A percentile compares a stretch with the other conserved stretches of the same genome.
Conservation (phyloP, 2,113 vertebrate species). For the Anguilla rostrata region DNA sequence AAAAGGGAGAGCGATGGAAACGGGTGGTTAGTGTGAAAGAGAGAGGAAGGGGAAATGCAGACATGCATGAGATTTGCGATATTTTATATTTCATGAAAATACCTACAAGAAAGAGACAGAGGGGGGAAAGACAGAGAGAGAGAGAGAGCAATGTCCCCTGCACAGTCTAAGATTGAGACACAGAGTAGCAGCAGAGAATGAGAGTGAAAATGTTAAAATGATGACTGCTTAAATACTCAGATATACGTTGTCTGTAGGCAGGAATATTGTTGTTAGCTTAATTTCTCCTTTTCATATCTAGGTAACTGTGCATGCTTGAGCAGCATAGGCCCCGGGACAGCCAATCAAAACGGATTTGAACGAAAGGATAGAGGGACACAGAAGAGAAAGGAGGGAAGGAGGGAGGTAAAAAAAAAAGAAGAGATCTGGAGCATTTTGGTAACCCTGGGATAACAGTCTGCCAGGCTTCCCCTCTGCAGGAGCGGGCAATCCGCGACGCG, state of each 20-base stretch:
- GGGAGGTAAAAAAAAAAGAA: constrained; percentile 26
- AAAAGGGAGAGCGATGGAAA: constrained; percentile 20
- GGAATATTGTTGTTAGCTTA: too few species aligned
- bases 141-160: neutral
- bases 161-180: neutral
- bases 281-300: too few species aligned
- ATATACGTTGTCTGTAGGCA: too few species aligned
- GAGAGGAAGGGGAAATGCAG: neutral
- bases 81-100: neutral
- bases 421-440: constrained; percentile 5
- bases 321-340: too few species aligned
- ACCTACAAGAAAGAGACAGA: neutral
- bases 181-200: neutral
- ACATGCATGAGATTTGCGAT: neutral
- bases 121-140: constrained; percentile 43
- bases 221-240: neutral
- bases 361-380: neutral
- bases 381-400: constrained; percentile 1
- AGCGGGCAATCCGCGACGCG: neutral
- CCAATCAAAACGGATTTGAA: too few species aligned
- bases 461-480: too few species aligned
- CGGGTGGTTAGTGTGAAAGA: neutral
- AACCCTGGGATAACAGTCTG: too few species aligned
- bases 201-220: neutral
- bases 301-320: too few species aligned